phyloP scores from a whole-genome alignment of 92 coral and sea anemone species.

The Phenganax marumi region DNA sequence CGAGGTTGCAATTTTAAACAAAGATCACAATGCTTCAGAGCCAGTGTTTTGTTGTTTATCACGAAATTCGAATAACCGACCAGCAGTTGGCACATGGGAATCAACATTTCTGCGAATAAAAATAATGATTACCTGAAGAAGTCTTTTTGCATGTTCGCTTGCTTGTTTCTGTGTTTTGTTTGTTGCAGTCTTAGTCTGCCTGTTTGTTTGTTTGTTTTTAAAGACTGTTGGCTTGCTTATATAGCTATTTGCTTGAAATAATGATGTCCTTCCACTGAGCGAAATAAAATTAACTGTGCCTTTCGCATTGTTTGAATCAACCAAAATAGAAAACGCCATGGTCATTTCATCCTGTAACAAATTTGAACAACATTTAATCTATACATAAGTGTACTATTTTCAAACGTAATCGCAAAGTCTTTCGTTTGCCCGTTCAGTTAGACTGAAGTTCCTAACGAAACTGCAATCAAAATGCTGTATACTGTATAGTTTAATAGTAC shows the following conservation, averaged over 20 bases:
- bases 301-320: not conserved
- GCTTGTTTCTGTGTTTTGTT: not conserved
- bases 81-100: constrained; percentile 8
- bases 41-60: not conserved
- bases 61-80: not conserved
- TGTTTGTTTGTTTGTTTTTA: no score
- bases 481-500: no score
- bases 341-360: not conserved
- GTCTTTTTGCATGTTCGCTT: not conserved
- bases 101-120: not conserved
- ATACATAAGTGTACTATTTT: no score
- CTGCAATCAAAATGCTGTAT: no score
- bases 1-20: constrained; percentile 9
- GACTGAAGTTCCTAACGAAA: no score
- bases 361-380: no score
- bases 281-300: not conserved
- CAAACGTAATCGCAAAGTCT: no score
- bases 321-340: not conserved
- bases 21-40: constrained; percentile 21
- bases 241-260: no score
- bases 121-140: not conserved
- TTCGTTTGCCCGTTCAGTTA: no score
- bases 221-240: no score
- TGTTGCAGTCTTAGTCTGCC: no score
- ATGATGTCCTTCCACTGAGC: no score